Evolutionary conservation across 2,888 invertebrate species (phyloP).

Genomic region (Monochamus alternatus): DNA sequence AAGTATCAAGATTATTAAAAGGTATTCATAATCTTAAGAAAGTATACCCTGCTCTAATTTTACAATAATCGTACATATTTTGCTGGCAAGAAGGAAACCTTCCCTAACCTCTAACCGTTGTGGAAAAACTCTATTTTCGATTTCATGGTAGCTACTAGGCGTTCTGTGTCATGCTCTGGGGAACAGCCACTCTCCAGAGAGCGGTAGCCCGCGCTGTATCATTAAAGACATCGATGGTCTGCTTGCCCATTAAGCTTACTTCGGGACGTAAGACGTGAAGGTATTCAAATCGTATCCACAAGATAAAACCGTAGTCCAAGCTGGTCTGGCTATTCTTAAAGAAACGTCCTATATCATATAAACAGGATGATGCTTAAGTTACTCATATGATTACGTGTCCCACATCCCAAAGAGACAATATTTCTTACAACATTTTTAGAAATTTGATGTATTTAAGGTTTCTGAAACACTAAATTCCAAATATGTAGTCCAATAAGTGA

Average conservation of each 20-base stretch:
- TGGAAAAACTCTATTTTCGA: slow-evolving; percentile 11
- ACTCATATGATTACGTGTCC: too few relatives aligned
- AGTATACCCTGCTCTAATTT: too few relatives aligned
- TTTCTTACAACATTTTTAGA: too few relatives aligned
- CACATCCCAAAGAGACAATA: too few relatives aligned
- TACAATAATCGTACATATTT: too few relatives aligned
- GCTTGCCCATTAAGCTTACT: slow-evolving; percentile 31
- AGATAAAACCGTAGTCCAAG: slow-evolving; percentile 41
- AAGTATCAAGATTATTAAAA: too few relatives aligned
- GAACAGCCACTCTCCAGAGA: slow-evolving; percentile 25
- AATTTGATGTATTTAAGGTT: too few relatives aligned
- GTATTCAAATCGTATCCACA: slow-evolving; percentile 33
- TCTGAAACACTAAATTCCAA: too few relatives aligned
- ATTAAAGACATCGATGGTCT: slow-evolving; percentile 47
- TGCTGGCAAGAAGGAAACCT: too few relatives aligned
- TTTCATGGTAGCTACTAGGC: slow-evolving; percentile 35
- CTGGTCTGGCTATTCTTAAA: slow-evolving; percentile 16
- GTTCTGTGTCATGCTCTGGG: slow-evolving; percentile 31
- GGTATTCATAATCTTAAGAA: too few relatives aligned
- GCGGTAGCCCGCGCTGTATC: slow-evolving; percentile 58
- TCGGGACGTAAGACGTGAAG: slow-evolving; percentile 45
- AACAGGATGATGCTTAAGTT: too few relatives aligned
- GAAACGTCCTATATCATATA: not conserved
- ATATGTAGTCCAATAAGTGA: too few relatives aligned
- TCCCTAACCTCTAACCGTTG: not conserved